Percentiles rank a stretch among this genome's conserved stretches.
Evolutionary conservation across 2,888 invertebrate species (phyloP).

Genomic region (Spisula solida): DNA sequence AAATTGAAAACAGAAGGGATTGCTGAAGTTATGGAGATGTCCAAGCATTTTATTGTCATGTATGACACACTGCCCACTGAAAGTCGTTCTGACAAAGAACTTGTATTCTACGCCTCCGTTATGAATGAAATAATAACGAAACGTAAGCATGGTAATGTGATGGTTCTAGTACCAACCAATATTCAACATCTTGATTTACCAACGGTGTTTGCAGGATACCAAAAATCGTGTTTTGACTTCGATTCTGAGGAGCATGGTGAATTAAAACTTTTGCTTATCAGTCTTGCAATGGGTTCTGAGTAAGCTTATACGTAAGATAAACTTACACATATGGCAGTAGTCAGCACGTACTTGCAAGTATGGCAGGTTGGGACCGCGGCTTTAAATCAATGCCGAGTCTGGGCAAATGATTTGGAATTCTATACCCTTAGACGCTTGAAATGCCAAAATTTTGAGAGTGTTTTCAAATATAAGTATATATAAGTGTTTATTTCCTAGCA

Average conservation of each 20-base stretch:
- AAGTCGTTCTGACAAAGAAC: neutral
- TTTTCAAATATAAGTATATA: no score
- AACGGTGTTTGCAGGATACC: neutral
- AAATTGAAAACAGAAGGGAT: neutral
- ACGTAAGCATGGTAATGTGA: neutral
- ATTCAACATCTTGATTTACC: neutral
- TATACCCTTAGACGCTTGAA: no score
- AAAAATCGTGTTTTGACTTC: neutral
- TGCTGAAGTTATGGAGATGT: neutral
- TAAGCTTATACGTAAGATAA: neutral
- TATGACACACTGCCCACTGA: neutral
- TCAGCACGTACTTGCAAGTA: no score
- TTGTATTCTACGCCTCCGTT: neutral
- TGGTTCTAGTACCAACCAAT: neutral
- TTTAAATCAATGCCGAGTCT: no score
- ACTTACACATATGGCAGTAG: no score
- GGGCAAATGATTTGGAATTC: no score
- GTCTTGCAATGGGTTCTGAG: neutral
- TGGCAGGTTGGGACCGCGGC: no score
- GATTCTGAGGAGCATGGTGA: neutral
- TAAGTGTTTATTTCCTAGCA: no score
- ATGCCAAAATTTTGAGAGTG: no score
- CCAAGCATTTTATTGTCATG: neutral
- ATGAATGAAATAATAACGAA: neutral
- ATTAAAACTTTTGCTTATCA: neutral